phyloP scores from a whole-genome alignment of 2,888 invertebrate species.

The Esperia sulphurella region DNA sequence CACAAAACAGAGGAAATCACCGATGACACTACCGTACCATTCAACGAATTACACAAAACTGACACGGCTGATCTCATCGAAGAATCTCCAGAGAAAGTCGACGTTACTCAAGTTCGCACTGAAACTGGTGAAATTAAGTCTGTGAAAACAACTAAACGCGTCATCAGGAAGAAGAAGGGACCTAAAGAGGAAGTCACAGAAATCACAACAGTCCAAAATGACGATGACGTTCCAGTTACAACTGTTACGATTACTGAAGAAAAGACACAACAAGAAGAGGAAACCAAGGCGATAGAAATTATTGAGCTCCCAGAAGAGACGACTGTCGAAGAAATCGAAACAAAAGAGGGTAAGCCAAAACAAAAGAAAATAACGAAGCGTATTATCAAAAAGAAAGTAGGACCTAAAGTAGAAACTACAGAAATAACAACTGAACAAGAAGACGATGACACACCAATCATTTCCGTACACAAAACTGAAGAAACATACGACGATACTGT shows the following conservation, averaged over 20 bases:
- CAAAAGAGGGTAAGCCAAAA: conserved; percentile 23
- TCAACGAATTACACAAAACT: conserved; percentile 9
- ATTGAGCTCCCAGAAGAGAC: conserved; percentile 26
- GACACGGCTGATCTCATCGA: conserved; percentile 34
- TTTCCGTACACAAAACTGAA: conserved; percentile 25
- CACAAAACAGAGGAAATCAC: conserved; percentile 17
- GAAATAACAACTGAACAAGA: conserved; percentile 16
- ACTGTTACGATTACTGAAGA: conserved; percentile 16
- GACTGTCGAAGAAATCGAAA: conserved; percentile 40
- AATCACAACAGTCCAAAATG: conserved; percentile 14
- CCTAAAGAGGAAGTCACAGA: conserved; percentile 23
- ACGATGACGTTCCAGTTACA: conserved; percentile 19
- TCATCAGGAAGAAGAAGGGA: conserved; percentile 30
- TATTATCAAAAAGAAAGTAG: conserved; percentile 31
- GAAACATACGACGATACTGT: conserved; percentile 18
- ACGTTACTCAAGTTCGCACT: conserved; percentile 48
- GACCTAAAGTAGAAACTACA: conserved; percentile 25
- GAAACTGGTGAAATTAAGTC: conserved; percentile 41
- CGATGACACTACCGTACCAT: conserved; percentile 19
- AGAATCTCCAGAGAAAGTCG: conserved; percentile 36
- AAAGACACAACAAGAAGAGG: conserved; percentile 8
- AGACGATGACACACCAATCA: conserved; percentile 23
- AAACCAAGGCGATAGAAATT: conserved; percentile 16
- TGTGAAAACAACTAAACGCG: conserved; percentile 21
- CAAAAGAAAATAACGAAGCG: conserved; percentile 43